Percentiles rank a stretch among this genome's conserved stretches.
Evolutionary conservation across 64 coral and sea anemone genomes (phyloP).

Genomic region (Anthopleura sola): DNA sequence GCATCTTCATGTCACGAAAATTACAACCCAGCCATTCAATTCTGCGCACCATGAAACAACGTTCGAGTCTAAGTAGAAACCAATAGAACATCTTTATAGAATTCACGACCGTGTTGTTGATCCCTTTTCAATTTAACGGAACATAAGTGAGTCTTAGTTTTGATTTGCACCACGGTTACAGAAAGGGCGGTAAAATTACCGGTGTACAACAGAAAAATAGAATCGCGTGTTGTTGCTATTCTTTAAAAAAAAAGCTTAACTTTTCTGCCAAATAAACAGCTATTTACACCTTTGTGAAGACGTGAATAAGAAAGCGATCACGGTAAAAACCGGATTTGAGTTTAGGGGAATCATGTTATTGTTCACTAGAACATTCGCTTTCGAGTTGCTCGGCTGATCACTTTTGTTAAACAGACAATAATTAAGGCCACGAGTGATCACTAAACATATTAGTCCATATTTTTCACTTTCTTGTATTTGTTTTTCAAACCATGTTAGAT

Average conservation of each 20-base stretch:
- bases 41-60: background rate
- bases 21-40: background rate
- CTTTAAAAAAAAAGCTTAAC: background rate
- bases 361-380: constrained; percentile 20
- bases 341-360: background rate
- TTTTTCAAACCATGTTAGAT: background rate
- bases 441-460: background rate
- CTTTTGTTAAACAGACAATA: constrained; percentile 7
- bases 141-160: background rate
- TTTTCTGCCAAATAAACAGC: background rate
- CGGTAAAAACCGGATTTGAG: background rate
- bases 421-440: constrained; percentile 2
- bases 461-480: constrained; percentile 8
- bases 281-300: constrained; percentile 15
- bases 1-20: constrained; percentile 38
- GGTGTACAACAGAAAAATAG: background rate
- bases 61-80: background rate
- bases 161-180: background rate
- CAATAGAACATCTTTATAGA: background rate
- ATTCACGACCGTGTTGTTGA: background rate
- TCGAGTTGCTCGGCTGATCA: constrained; percentile 9
- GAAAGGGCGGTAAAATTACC: background rate
- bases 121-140: background rate
- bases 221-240: background rate
- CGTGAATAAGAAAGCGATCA: background rate